Conservation (phyloP, 2,113 vertebrate species). For the Marmota monax region DNA sequence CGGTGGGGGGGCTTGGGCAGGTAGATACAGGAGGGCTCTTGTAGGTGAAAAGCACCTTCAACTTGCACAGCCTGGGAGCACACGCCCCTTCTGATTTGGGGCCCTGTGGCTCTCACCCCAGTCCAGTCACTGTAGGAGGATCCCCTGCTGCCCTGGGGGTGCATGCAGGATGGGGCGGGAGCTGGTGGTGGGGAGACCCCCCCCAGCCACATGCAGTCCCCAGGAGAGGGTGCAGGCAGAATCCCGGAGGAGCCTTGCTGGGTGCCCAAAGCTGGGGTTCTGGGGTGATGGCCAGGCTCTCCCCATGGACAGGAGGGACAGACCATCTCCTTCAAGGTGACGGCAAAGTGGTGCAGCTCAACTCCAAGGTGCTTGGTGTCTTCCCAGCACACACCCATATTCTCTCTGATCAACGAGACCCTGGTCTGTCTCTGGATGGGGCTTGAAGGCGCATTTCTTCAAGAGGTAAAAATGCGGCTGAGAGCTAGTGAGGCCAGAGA, state of each 20-base stretch:
- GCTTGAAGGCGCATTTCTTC: slow-evolving; percentile 69
- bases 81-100: background rate
- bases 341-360: background rate
- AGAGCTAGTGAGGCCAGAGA: background rate
- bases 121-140: too few species aligned
- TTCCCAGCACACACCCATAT: background rate
- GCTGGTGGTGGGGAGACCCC: too few species aligned
- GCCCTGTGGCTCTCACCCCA: background rate
- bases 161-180: background rate
- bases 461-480: background rate
- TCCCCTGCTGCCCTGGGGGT: background rate
- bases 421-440: slow-evolving; percentile 51
- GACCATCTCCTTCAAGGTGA: slow-evolving; percentile 7
- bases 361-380: background rate
- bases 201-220: too few species aligned
- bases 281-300: background rate
- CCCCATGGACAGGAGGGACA: background rate
- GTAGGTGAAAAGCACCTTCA: background rate
- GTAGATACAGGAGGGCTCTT: background rate
- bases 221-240: background rate
- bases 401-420: slow-evolving; percentile 49
- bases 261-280: background rate
- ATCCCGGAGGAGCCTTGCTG: background rate
- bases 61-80: background rate
- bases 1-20: background rate